These are phyloP conservation scores for Epizoanthus stellaris DNA, from an alignment of 92 coral and sea anemone genomes.

Conservation along the genomic window DNA sequence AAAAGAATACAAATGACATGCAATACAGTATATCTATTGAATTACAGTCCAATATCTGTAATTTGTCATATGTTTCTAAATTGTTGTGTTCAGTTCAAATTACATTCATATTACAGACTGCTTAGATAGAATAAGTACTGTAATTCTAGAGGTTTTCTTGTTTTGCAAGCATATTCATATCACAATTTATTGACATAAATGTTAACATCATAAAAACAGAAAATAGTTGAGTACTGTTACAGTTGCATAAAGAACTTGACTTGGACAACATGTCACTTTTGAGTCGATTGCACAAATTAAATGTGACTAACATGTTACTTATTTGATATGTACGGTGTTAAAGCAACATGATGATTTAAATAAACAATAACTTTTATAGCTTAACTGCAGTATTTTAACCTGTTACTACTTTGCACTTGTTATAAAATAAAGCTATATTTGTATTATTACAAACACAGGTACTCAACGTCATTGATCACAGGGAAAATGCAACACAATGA, in stretches of 20 bases:
- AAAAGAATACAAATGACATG: not conserved
- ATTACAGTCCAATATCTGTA: conserved; percentile 6
- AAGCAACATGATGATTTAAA: not conserved
- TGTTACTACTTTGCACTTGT: conserved; percentile 10
- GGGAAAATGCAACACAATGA: no score
- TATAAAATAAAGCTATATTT: not conserved
- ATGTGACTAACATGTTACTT: conserved; percentile 3
- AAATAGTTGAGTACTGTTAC: conserved; percentile 5
- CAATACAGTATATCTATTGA: not conserved
- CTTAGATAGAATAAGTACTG: not conserved
- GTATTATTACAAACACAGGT: not conserved
- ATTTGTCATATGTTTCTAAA: conserved; percentile 5
- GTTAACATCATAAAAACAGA: not conserved
- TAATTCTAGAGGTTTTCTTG: conserved; percentile 6
- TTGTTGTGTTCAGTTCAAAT: conserved; percentile 6
- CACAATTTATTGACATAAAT: not conserved
- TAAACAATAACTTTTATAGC: not conserved
- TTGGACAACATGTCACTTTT: not conserved
- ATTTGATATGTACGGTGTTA: not conserved
- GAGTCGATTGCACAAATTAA: conserved; percentile 1
- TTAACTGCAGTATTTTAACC: conserved; percentile 6
- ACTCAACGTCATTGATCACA: no score
- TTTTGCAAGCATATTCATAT: conserved; percentile 10
- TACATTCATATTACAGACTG: conserved; percentile 6
- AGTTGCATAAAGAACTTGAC: not conserved